Conservation (phyloP, 2,797 vertebrate species). For the Mus minutoides region DNA sequence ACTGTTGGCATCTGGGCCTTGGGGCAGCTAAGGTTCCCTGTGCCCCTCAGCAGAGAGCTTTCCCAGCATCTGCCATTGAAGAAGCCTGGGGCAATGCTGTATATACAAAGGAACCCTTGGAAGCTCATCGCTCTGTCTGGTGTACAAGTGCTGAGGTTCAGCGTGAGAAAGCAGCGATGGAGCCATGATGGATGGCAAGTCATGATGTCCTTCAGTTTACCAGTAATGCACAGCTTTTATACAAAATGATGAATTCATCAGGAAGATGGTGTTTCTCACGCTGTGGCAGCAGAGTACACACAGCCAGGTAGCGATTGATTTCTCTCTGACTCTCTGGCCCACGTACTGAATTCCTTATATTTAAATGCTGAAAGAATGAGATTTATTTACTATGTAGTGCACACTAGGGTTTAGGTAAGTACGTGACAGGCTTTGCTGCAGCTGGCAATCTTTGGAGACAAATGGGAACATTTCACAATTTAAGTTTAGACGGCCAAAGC, state of each 20-base stretch:
- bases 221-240: constrained; percentile 39
- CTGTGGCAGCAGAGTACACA: neutral
- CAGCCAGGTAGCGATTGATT: constrained; percentile 24
- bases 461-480: constrained; percentile 46
- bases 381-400: constrained; percentile 38
- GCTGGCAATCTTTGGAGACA: constrained; percentile 5
- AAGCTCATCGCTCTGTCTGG: constrained; percentile 20
- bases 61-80: neutral
- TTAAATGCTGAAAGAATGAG: constrained; percentile 5
- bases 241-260: constrained; percentile 49
- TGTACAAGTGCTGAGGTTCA: constrained; percentile 57
- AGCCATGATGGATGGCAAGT: constrained; percentile 60
- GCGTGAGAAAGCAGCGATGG: constrained; percentile 39
- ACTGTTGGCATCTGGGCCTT: constrained; percentile 49
- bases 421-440: neutral
- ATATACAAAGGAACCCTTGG: constrained; percentile 65
- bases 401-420: constrained; percentile 40
- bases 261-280: constrained; percentile 38
- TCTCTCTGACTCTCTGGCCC: constrained; percentile 35
- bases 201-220: constrained; percentile 43
- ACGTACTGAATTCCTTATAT: constrained; percentile 27
- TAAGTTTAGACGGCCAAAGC: neutral
- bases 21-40: constrained; percentile 36
- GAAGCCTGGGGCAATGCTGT: constrained; percentile 22
- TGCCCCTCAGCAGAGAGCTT: neutral